These are phyloP conservation scores for Arctocebus calabarensis DNA, from an alignment of 2,797 vertebrate species.

Conservation along the genomic window DNA sequence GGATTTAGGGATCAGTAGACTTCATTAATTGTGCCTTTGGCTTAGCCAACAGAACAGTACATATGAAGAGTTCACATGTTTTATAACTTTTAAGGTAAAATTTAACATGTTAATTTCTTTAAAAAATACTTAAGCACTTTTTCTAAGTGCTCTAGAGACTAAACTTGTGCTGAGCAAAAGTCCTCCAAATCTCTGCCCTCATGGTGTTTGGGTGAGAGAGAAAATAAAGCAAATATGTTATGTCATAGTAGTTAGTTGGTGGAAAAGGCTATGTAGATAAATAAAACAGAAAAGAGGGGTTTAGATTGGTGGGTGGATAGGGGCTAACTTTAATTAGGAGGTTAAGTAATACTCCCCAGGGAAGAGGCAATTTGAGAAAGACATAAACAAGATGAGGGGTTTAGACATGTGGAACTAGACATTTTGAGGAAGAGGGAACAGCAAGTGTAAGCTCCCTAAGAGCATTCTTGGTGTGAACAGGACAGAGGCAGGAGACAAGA, in stretches of 20 bases:
- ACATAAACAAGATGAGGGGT: not conserved
- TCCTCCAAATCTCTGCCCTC: not conserved
- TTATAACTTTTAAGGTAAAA: not conserved
- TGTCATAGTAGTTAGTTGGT: not conserved
- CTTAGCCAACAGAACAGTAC: not conserved
- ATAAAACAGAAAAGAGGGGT: not conserved
- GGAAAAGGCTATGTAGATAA: not conserved
- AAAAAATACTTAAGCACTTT: conserved; percentile 1
- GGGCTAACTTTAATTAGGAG: not conserved
- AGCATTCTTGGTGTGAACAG: not conserved
- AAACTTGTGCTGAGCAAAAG: not conserved
- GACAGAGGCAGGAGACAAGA: not conserved
- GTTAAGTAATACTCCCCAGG: not conserved
- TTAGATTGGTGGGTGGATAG: not conserved
- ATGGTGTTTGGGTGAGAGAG: not conserved
- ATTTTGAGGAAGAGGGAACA: not conserved
- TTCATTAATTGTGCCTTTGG: conserved; percentile 11
- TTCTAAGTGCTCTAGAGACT: not conserved
- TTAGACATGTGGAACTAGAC: not conserved
- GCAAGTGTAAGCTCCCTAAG: not conserved
- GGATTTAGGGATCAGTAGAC: conserved; percentile 40
- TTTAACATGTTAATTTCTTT: conserved; percentile 11
- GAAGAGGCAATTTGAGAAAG: conserved; percentile 19
- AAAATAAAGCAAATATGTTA: not conserved
- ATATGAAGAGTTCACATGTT: not conserved